Evolutionary conservation across 2,888 invertebrate species (phyloP).

Genomic region (Volucella inflata): DNA sequence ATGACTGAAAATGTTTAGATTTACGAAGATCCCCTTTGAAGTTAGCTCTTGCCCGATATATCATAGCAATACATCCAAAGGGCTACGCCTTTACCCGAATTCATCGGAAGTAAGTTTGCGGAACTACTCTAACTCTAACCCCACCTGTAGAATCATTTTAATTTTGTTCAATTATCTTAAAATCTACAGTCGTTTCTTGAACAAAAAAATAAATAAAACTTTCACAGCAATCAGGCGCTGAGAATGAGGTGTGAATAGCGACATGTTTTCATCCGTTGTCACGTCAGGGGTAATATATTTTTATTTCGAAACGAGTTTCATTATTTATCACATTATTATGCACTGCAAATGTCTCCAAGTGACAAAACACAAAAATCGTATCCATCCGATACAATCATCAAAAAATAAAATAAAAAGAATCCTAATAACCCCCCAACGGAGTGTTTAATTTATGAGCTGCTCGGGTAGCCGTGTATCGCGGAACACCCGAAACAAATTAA

Average conservation of each 20-base stretch:
- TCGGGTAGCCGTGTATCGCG: slow-evolving; percentile 20
- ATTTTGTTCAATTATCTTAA: too few relatives aligned
- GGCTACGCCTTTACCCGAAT: too few relatives aligned
- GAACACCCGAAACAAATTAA: slow-evolving; percentile 74
- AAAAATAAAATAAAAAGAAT: slow-evolving; percentile 28
- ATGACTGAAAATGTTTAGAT: too few relatives aligned
- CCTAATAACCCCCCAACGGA: slow-evolving; percentile 68
- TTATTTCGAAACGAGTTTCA: slow-evolving; percentile 65
- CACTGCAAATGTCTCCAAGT: slow-evolving; percentile 65
- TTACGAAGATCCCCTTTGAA: too few relatives aligned
- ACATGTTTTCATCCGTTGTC: neutral
- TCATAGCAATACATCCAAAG: too few relatives aligned
- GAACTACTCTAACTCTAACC: too few relatives aligned
- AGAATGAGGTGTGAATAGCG: slow-evolving; percentile 47
- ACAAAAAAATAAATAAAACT: slow-evolving; percentile 10
- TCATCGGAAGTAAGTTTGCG: too few relatives aligned
- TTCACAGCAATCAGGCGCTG: neutral
- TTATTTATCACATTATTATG: slow-evolving; percentile 72
- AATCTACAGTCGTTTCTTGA: neutral
- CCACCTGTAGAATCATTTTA: too few relatives aligned
- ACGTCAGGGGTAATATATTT: too few relatives aligned
- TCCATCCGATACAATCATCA: slow-evolving; percentile 56
- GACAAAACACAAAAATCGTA: slow-evolving; percentile 60
- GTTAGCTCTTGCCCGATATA: too few relatives aligned
- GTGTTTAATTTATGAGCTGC: slow-evolving; percentile 66